Conservation (phyloP, 2,797 vertebrate species). For the Triplophysa yarkandensis region DNA sequence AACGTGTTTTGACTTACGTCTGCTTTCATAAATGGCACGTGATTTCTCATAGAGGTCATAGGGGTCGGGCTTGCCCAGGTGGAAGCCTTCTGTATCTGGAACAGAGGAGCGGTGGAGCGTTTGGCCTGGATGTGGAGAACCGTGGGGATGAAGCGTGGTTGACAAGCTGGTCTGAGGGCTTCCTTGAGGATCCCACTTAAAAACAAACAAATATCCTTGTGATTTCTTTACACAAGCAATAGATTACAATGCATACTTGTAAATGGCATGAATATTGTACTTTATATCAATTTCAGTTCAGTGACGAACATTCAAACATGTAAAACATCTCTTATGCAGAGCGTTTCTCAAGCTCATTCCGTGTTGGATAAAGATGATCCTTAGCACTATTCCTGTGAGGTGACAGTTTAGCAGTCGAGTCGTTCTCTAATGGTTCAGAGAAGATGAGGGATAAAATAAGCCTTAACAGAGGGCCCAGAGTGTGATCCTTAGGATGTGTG, state of each 20-base stretch:
- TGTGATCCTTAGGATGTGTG: conserved; percentile 36
- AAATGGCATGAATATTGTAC: no score
- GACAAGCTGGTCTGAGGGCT: conserved; percentile 91
- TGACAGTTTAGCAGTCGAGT: conserved; percentile 21
- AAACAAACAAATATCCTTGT: conserved; percentile 43
- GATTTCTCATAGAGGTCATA: conserved; percentile 99
- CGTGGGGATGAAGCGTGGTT: conserved; percentile 82
- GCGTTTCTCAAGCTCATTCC: neutral
- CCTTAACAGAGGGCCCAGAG: conserved; percentile 27
- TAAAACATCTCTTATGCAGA: neutral
- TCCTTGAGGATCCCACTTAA: conserved; percentile 92
- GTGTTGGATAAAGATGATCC: conserved; percentile 12
- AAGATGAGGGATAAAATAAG: conserved; percentile 44
- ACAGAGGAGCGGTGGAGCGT: conserved; percentile 90
- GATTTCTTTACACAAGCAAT: neutral
- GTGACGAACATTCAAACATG: no score
- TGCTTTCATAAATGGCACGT: conserved; percentile 98
- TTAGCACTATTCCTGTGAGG: conserved; percentile 28
- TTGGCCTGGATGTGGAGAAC: conserved; percentile 84
- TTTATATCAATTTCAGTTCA: no score
- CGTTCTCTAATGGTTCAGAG: conserved; percentile 11
- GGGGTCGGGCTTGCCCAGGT: conserved; percentile 95
- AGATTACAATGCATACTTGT: no score
- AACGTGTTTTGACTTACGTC: conserved; percentile 85
- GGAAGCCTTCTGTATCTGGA: conserved; percentile 92